phyloP scores from a whole-genome alignment of 2,113 vertebrate genomes.

The Mirounga angustirostris region DNA sequence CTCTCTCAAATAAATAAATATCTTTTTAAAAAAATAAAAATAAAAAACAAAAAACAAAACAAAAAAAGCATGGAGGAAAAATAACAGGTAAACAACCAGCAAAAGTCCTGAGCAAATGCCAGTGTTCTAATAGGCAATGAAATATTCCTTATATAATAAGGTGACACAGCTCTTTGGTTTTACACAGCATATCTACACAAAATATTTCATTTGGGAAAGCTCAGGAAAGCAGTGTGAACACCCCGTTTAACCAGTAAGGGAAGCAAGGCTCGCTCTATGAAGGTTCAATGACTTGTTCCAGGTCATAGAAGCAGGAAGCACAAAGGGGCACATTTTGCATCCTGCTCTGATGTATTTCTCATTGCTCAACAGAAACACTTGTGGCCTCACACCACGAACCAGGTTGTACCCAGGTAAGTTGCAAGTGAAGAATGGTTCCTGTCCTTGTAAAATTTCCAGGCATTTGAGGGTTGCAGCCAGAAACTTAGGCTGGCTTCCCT shows the following conservation, averaged over 20 bases:
- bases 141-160: not conserved
- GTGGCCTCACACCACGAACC: not conserved
- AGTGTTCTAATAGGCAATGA: not conserved
- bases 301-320: not conserved
- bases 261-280: not conserved
- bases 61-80: not conserved
- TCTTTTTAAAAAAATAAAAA: too few species aligned
- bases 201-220: not conserved
- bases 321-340: not conserved
- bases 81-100: not conserved
- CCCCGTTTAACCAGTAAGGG: not conserved
- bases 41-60: too few species aligned
- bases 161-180: not conserved
- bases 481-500: not conserved
- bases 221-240: not conserved
- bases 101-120: not conserved
- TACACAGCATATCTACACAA: not conserved
- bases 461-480: not conserved
- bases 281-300: not conserved
- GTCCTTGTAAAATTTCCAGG: not conserved
- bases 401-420: not conserved
- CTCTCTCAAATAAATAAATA: too few species aligned
- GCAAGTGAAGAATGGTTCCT: not conserved
- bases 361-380: not conserved
- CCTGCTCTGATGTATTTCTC: not conserved